Conservation (phyloP, 2,113 vertebrate genomes). For the Rhinoderma darwinii region DNA sequence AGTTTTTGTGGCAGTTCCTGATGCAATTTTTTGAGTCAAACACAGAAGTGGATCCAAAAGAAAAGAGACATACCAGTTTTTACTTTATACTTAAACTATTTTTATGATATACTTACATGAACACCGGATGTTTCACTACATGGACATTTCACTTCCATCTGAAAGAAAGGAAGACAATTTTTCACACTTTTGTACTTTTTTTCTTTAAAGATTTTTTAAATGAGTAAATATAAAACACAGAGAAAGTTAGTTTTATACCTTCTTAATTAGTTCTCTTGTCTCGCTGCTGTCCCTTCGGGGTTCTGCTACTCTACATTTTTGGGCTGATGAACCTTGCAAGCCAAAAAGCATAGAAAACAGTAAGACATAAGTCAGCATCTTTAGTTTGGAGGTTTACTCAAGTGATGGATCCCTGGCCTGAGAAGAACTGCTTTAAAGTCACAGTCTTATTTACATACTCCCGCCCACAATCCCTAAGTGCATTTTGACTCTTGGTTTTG, state of each 20-base stretch:
- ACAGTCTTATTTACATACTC: not conserved
- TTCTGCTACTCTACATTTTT: not conserved
- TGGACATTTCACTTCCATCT: not conserved
- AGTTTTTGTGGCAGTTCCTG: too few species aligned
- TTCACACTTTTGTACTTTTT: not conserved
- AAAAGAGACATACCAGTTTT: too few species aligned
- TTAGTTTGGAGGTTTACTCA: not conserved
- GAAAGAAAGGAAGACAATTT: not conserved
- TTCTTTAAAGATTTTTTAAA: not conserved
- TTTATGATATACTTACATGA: not conserved
- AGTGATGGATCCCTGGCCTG: not conserved
- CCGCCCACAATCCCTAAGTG: not conserved
- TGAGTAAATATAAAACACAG: not conserved
- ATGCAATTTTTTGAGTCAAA: too few species aligned
- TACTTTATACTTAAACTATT: too few species aligned
- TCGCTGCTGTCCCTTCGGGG: accelerated
- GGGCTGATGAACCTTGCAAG: too few species aligned
- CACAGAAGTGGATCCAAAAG: too few species aligned
- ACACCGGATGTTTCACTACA: not conserved
- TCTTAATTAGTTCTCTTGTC: not conserved
- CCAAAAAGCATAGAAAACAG: not conserved
- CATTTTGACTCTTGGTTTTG: constrained; percentile 1
- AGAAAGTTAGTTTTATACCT: not conserved
- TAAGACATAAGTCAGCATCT: not conserved
- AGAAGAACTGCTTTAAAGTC: constrained; percentile 5